Evolutionary conservation across 2,888 invertebrate genomes (phyloP).

Genomic region (Hipparchia sbordonii): DNA sequence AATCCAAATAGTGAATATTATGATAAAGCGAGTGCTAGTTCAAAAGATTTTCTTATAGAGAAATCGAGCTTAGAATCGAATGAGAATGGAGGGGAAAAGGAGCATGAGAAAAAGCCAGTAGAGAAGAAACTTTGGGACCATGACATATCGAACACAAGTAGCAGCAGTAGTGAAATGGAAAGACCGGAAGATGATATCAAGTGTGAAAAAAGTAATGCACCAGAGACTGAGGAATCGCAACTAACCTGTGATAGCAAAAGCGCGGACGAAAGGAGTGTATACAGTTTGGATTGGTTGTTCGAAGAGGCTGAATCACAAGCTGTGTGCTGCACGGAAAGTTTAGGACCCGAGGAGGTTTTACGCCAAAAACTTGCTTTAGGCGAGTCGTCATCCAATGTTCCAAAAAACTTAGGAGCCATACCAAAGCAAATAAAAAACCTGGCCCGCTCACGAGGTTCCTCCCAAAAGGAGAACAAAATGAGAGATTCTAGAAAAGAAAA

Average conservation of each 20-base stretch:
- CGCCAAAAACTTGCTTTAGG: conserved; percentile 69
- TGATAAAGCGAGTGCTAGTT: conserved; percentile 86
- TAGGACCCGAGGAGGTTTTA: conserved; percentile 56
- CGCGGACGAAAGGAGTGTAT: conserved; percentile 72
- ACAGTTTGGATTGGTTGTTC: conserved; percentile 78
- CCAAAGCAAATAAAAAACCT: conserved; percentile 86
- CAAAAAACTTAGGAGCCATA: conserved; percentile 87
- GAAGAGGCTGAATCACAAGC: conserved; percentile 60
- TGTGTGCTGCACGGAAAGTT: conserved; percentile 54
- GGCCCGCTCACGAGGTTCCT: conserved; percentile 81
- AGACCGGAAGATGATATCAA: conserved; percentile 54
- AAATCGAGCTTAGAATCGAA: conserved; percentile 80
- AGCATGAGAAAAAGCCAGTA: conserved; percentile 54
- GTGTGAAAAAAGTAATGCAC: conserved; percentile 52
- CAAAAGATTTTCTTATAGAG: conserved; percentile 87
- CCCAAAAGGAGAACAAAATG: conserved; percentile 82
- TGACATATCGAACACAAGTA: conserved; percentile 83
- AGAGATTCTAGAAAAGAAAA: conserved; percentile 75
- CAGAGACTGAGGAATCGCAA: conserved; percentile 67
- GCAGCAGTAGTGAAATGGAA: conserved; percentile 78
- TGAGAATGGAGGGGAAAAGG: conserved; percentile 69
- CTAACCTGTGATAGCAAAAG: conserved; percentile 68
- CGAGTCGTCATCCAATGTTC: conserved; percentile 75
- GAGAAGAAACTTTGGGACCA: conserved; percentile 78
- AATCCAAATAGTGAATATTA: conserved; percentile 70